phyloP scores from a whole-genome alignment of 1,140 invertebrate genomes.

The Cydia strobilella region DNA sequence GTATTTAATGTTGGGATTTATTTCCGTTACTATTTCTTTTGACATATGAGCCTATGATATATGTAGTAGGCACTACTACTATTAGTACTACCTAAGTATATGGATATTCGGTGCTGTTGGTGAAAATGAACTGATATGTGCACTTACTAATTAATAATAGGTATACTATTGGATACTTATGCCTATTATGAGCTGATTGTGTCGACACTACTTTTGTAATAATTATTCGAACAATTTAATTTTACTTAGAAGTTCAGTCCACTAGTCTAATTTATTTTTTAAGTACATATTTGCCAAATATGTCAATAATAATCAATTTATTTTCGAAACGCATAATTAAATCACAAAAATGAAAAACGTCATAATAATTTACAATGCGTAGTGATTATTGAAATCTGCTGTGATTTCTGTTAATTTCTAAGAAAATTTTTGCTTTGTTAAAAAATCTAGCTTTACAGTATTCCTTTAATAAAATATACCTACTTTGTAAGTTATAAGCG shows the following conservation, averaged over 20 bases:
- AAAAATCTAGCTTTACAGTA: conserved; percentile 26
- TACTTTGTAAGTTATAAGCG: conserved; percentile 16
- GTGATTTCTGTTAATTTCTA: conserved; percentile 66
- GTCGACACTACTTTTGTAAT: not conserved
- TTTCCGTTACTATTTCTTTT: too few species aligned
- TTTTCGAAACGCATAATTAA: conserved; percentile 38
- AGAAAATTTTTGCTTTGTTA: conserved; percentile 30
- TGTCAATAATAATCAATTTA: conserved; percentile 21
- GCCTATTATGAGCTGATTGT: not conserved
- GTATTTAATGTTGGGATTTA: not conserved
- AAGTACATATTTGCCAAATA: conserved; percentile 31
- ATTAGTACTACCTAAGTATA: too few species aligned
- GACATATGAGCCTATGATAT: too few species aligned
- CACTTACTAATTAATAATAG: not conserved
- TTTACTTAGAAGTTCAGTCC: conserved; percentile 42
- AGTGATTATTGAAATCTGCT: conserved; percentile 55
- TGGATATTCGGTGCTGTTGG: not conserved
- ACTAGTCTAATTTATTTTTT: conserved; percentile 46
- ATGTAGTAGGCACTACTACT: too few species aligned
- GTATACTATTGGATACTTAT: not conserved
- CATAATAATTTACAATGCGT: conserved; percentile 40
- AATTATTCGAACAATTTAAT: conserved; percentile 50
- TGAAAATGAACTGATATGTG: not conserved
- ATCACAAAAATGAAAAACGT: conserved; percentile 33
- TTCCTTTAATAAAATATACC: conserved; percentile 11